Evolutionary conservation across 2,888 invertebrate species (phyloP).

Genomic region (Drosophila atroscutellata): DNA sequence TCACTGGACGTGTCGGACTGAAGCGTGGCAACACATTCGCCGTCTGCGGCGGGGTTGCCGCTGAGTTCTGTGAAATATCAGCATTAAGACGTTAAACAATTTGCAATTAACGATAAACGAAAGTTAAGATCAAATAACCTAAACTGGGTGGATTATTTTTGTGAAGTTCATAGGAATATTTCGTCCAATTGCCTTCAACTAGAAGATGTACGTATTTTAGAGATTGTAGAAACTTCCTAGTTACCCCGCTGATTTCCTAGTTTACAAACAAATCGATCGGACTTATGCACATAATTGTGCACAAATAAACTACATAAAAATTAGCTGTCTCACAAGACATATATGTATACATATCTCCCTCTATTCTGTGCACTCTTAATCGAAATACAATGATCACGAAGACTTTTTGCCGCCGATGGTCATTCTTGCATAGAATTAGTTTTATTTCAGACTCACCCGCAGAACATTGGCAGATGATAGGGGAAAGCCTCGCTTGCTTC

Average conservation of each 20-base stretch:
- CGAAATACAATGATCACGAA: background rate
- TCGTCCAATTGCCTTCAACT: no score
- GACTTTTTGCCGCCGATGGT: background rate
- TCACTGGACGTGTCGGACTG: constrained; percentile 8
- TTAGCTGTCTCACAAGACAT: no score
- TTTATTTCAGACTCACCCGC: constrained; percentile 74
- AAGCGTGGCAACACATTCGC: constrained; percentile 47
- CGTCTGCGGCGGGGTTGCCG: constrained; percentile 46
- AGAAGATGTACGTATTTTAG: no score
- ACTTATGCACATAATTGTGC: no score
- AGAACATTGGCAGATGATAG: constrained; percentile 70
- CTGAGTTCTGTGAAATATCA: constrained; percentile 30
- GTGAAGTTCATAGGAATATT: no score
- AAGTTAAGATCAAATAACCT: background rate
- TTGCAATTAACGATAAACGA: background rate
- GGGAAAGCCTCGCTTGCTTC: constrained; percentile 80
- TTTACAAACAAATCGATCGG: no score
- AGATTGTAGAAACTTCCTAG: no score
- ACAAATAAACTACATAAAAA: no score
- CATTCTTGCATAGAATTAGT: constrained; percentile 1
- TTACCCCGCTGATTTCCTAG: no score
- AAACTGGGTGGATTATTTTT: no score
- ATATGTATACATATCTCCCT: background rate
- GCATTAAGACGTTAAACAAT: background rate
- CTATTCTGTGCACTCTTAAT: background rate